Conservation (phyloP, 1,140 invertebrate genomes). For the Halyomorpha halys region DNA sequence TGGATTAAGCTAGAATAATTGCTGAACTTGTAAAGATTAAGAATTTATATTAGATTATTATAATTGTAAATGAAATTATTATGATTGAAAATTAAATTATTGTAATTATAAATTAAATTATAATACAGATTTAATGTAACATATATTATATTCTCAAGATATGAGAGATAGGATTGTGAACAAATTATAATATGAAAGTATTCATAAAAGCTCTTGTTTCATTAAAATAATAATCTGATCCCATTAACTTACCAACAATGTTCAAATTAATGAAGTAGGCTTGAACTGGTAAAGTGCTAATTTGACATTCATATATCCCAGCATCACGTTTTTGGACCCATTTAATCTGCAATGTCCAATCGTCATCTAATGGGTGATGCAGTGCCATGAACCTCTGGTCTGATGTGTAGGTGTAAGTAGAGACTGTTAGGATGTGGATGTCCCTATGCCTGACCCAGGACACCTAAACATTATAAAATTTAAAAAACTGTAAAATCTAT, state of each 20-base stretch:
- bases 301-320: constrained; percentile 75
- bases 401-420: constrained; percentile 78
- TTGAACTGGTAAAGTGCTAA: constrained; percentile 73
- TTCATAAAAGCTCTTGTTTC: too few relatives aligned
- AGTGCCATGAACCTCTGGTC: constrained; percentile 81
- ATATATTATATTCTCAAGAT: too few relatives aligned
- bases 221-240: too few relatives aligned
- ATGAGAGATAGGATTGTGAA: too few relatives aligned
- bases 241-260: constrained; percentile 62
- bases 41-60: too few relatives aligned
- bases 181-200: too few relatives aligned
- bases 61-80: too few relatives aligned
- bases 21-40: too few relatives aligned
- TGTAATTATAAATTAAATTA: too few relatives aligned
- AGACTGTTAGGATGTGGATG: constrained; percentile 79
- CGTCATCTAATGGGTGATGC: constrained; percentile 39
- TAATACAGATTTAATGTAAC: too few relatives aligned
- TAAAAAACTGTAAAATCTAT: neutral
- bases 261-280: constrained; percentile 73
- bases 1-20: too few relatives aligned
- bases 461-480: constrained; percentile 40
- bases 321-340: constrained; percentile 81
- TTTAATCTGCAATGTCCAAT: constrained; percentile 57
- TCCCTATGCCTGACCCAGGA: constrained; percentile 82
- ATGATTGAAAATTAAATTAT: too few relatives aligned